Conservation (phyloP, 2,888 invertebrate genomes). For the Pantelozetes paolii region DNA sequence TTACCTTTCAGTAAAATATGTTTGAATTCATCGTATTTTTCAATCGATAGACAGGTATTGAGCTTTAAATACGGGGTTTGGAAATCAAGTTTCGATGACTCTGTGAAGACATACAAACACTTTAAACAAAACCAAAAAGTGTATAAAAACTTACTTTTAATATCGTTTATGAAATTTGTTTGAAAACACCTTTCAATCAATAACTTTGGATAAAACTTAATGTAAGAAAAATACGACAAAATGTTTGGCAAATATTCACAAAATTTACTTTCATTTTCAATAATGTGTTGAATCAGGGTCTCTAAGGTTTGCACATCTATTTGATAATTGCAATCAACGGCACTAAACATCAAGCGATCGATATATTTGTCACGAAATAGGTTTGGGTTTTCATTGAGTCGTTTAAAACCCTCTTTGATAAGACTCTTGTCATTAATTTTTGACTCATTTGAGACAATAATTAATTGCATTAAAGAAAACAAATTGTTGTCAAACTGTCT, state of each 20-base stretch:
- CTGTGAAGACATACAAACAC: background rate
- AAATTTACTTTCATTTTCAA: background rate
- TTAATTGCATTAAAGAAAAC: slow-evolving; percentile 2
- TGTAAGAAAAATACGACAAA: background rate
- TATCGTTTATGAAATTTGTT: background rate
- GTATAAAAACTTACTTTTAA: background rate
- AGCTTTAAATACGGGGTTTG: background rate
- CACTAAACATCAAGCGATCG: background rate
- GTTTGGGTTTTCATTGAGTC: background rate
- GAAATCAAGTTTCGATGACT: background rate
- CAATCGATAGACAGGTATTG: background rate
- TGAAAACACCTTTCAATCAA: background rate
- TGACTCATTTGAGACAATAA: background rate
- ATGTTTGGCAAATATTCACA: background rate
- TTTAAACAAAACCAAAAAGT: background rate
- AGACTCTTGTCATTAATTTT: background rate
- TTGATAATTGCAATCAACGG: background rate
- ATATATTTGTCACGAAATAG: background rate
- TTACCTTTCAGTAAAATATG: background rate
- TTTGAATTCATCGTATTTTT: background rate
- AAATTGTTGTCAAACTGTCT: background rate
- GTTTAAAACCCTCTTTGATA: background rate
- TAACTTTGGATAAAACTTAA: background rate
- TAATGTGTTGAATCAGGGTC: background rate
- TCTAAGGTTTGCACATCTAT: background rate